phyloP scores from a whole-genome alignment of 1,140 invertebrate species.

The Telenomus remus region DNA sequence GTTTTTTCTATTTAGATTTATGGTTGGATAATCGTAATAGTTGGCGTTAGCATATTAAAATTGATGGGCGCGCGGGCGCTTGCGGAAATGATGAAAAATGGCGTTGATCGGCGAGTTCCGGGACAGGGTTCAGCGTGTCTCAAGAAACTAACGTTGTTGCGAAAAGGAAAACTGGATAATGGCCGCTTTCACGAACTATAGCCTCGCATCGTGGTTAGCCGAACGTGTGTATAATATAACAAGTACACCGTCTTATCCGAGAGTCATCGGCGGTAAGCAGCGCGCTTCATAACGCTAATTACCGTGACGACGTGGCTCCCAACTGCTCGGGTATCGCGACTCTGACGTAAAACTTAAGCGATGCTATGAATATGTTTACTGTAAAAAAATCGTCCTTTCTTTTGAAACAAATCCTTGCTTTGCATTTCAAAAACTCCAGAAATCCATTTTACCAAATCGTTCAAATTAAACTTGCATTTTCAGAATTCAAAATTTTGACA shows the following conservation, averaged over 20 bases:
- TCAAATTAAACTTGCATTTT: too few species aligned
- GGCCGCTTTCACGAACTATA: constrained; percentile 72
- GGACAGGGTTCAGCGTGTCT: constrained; percentile 24
- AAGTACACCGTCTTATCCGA: constrained; percentile 67
- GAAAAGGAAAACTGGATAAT: constrained; percentile 71
- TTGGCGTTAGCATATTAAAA: constrained; percentile 48
- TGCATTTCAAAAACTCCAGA: not conserved
- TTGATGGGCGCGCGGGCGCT: constrained; percentile 21
- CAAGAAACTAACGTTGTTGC: constrained; percentile 60
- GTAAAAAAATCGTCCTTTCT: constrained; percentile 27
- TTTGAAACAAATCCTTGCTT: constrained; percentile 2
- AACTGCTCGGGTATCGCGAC: constrained; percentile 43
- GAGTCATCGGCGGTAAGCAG: constrained; percentile 67
- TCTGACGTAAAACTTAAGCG: constrained; percentile 24
- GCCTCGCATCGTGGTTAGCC: constrained; percentile 63
- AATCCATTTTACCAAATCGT: too few species aligned
- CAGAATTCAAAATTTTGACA: too few species aligned
- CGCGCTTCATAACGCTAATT: constrained; percentile 72
- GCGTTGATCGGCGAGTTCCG: constrained; percentile 47
- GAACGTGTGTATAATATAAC: constrained; percentile 66
- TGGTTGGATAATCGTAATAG: constrained; percentile 45
- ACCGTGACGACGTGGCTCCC: constrained; percentile 63
- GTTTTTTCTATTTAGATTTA: constrained; percentile 42
- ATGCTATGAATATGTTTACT: constrained; percentile 28
- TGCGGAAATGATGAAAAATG: constrained; percentile 55